These are phyloP conservation scores for Riparia riparia DNA, from an alignment of 2,113 vertebrate species.

Conservation along the genomic window DNA sequence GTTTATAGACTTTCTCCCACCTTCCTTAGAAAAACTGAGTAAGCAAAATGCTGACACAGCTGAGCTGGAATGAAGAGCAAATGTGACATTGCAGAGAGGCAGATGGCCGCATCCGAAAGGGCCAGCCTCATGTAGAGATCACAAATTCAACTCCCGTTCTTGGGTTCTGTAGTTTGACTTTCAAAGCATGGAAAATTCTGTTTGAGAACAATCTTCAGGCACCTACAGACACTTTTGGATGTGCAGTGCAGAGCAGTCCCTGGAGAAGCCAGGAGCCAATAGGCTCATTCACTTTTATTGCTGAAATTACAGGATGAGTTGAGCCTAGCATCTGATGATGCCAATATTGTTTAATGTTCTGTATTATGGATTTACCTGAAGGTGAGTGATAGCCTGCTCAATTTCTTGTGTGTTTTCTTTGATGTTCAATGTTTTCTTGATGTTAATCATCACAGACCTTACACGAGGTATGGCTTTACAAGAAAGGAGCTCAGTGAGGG, in stretches of 20 bases:
- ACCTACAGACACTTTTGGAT: not conserved
- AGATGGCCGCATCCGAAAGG: not conserved
- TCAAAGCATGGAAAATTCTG: not conserved
- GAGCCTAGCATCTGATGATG: not conserved
- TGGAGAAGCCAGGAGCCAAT: not conserved
- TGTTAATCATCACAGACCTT: not conserved
- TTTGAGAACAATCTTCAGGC: not conserved
- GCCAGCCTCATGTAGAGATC: not conserved
- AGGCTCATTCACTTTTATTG: not conserved
- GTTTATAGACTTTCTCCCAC: not conserved
- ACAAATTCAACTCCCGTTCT: not conserved
- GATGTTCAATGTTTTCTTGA: not conserved
- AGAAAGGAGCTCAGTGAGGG: not conserved
- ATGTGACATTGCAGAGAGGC: not conserved
- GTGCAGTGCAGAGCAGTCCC: not conserved
- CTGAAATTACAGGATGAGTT: not conserved
- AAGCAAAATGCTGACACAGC: not conserved
- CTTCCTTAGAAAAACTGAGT: not conserved
- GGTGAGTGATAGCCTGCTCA: not conserved
- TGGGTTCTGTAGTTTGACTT: not conserved
- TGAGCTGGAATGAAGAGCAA: not conserved
- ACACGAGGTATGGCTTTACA: not conserved
- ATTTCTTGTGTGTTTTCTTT: slow-evolving; percentile 1
- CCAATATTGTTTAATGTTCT: slow-evolving; percentile 29
- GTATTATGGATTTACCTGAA: slow-evolving; percentile 18